Evolutionary conservation across 2,113 vertebrate genomes (phyloP).

Genomic region (Gymnarchus niloticus): DNA sequence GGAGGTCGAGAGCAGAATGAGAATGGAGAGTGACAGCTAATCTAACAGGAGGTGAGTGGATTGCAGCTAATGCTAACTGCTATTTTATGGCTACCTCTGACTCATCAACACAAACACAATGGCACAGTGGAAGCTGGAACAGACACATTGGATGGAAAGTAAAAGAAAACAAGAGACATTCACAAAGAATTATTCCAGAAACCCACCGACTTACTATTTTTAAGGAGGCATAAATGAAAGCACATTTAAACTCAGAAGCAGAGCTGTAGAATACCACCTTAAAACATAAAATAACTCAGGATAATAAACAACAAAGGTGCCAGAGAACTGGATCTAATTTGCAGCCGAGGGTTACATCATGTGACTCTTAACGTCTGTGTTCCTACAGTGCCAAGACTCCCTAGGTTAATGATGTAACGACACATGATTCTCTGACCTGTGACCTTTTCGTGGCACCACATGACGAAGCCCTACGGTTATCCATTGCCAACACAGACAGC

Average conservation of each 20-base stretch:
- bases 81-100: neutral
- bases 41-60: neutral
- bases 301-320: too few relatives aligned
- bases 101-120: conserved; percentile 11
- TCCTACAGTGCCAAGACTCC: neutral
- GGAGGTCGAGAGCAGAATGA: conserved; percentile 30
- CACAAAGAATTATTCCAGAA: neutral
- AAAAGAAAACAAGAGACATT: conserved; percentile 4
- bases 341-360: neutral
- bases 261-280: neutral
- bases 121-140: conserved; percentile 6
- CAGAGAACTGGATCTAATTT: too few relatives aligned
- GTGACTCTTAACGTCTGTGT: neutral
- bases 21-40: conserved; percentile 18
- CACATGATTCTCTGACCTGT: neutral
- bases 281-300: too few relatives aligned
- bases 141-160: neutral
- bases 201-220: neutral
- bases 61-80: neutral
- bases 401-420: neutral
- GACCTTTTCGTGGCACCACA: too few relatives aligned
- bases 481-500: neutral
- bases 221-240: conserved; percentile 7
- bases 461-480: neutral
- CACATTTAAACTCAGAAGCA: too few relatives aligned